These are phyloP conservation scores for Octonoba sinensis DNA, from an alignment of 2,888 invertebrate genomes.

Conservation along the genomic window DNA sequence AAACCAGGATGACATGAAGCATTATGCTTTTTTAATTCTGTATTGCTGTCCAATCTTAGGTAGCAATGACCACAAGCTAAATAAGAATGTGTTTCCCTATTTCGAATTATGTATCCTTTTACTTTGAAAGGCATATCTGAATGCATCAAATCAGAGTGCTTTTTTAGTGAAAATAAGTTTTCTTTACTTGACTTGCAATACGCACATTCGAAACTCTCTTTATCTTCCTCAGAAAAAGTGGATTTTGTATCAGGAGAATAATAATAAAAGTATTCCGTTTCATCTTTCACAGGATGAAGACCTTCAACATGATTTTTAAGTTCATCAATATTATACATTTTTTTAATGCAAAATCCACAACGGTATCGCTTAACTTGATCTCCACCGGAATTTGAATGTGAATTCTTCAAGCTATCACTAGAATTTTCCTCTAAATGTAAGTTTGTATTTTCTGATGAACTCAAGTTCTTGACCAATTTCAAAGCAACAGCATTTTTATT, in stretches of 20 bases:
- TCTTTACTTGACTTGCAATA: slow-evolving; percentile 48
- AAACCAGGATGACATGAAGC: slow-evolving; percentile 19
- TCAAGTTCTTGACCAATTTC: not conserved
- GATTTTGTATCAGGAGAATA: slow-evolving; percentile 31
- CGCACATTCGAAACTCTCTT: slow-evolving; percentile 41
- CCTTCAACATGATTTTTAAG: slow-evolving; percentile 31
- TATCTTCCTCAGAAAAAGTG: not conserved
- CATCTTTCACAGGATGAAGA: slow-evolving; percentile 22
- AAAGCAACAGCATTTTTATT: not conserved
- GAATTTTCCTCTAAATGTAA: slow-evolving; percentile 16
- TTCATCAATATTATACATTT: slow-evolving; percentile 17
- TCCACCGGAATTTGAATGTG: not conserved
- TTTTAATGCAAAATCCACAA: slow-evolving; percentile 44
- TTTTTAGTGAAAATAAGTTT: slow-evolving; percentile 29
- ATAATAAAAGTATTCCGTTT: slow-evolving; percentile 28
- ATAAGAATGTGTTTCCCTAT: not conserved
- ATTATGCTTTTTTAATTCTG: slow-evolving; percentile 26
- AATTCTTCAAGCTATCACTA: slow-evolving; percentile 12
- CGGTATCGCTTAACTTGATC: slow-evolving; percentile 20
- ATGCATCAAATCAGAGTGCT: slow-evolving; percentile 45
- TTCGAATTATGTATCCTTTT: slow-evolving; percentile 6
- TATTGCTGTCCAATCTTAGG: slow-evolving; percentile 3
- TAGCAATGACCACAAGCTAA: slow-evolving; percentile 46
- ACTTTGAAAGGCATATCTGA: slow-evolving; percentile 40
- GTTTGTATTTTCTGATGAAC: not conserved